A percentile compares a stretch with the other conserved stretches of the same genome.
These are phyloP conservation scores for Clanis bilineata DNA, from an alignment of 2,888 invertebrate species.

Conservation along the genomic window DNA sequence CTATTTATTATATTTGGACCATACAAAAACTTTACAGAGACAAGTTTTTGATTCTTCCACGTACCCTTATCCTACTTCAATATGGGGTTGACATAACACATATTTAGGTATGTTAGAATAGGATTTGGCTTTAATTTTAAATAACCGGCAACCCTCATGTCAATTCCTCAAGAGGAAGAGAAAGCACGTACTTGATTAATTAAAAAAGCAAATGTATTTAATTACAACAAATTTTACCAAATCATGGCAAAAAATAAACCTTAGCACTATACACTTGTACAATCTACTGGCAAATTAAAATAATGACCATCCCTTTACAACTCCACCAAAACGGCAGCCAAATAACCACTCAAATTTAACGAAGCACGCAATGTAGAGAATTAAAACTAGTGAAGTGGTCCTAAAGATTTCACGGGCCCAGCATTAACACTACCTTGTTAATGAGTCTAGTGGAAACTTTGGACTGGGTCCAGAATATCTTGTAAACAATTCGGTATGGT, in stretches of 20 bases:
- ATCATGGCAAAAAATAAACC: not conserved
- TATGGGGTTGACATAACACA: too few species aligned
- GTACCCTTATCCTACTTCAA: too few species aligned
- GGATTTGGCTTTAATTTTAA: too few species aligned
- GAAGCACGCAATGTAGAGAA: conserved; percentile 58
- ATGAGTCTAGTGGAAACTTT: conserved; percentile 72
- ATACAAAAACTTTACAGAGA: too few species aligned
- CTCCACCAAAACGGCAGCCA: conserved; percentile 54
- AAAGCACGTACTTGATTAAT: too few species aligned
- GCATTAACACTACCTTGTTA: conserved; percentile 70
- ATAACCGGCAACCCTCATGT: too few species aligned
- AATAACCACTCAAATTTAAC: conserved; percentile 72
- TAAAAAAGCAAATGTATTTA: too few species aligned
- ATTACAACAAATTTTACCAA: too few species aligned
- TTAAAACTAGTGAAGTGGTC: conserved; percentile 66
- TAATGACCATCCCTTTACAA: conserved; percentile 43
- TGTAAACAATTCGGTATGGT: conserved; percentile 49
- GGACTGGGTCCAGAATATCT: conserved; percentile 67
- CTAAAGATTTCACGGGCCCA: conserved; percentile 71
- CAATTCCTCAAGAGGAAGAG: too few species aligned
- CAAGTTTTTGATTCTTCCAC: too few species aligned
- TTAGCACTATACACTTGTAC: not conserved
- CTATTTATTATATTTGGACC: too few species aligned
- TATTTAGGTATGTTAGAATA: too few species aligned
- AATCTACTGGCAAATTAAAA: conserved; percentile 30